Evolutionary conservation across 2,888 invertebrate genomes (phyloP), one percentile per base, ranked within the genome.

Genomic region (Melanostoma mellinum): DNA sequence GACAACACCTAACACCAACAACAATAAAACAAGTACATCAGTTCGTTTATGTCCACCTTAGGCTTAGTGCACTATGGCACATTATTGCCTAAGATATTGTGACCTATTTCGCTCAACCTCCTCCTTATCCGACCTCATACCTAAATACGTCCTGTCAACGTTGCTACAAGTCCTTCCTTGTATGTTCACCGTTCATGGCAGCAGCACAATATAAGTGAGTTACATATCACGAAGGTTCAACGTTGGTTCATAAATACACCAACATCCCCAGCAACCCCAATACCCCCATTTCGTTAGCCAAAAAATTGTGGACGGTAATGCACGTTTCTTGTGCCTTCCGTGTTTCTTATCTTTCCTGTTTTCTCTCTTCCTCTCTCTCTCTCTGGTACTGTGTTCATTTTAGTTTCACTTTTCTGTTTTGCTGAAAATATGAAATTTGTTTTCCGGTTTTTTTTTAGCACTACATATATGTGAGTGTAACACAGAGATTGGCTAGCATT

Each of bases 151-250:
- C 50, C 32, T 63, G 36, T 48, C 60, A 42, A 40, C 60, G 42
- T 32, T 48, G 42, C 6, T 38, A 33, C 36, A 38, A 53, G 69
- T 30, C 56, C 38, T 35, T 30, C 8, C 20, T 36, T 36, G 38
- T 50, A 63, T 65, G 46, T 69, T 75, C 52, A 42, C 58, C 58
- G 46, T 69, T 75, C 52, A 42, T 65, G 75, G 76, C 53, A 61
- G 76, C 53, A 61, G 76, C 44, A 58, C 42, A 65, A 55, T 65
- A 53, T 75, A 71, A 75, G 74, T 63, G 65, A 69, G 65, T 38
- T 74, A 56, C 68, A 42, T 68, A 56, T 52, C 42, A 60, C 8
- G 55, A 58, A 63, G 68, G 69, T 75, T 69, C 30, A 68, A 40
- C 36, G 61, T 44, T n/a, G 44, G 61, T 63, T 80, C 61, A 80